A percentile compares a stretch with the other conserved stretches of the same genome.
phyloP scores from a whole-genome alignment of 1,140 invertebrate genomes.

The Dufourea novaeangliae region DNA sequence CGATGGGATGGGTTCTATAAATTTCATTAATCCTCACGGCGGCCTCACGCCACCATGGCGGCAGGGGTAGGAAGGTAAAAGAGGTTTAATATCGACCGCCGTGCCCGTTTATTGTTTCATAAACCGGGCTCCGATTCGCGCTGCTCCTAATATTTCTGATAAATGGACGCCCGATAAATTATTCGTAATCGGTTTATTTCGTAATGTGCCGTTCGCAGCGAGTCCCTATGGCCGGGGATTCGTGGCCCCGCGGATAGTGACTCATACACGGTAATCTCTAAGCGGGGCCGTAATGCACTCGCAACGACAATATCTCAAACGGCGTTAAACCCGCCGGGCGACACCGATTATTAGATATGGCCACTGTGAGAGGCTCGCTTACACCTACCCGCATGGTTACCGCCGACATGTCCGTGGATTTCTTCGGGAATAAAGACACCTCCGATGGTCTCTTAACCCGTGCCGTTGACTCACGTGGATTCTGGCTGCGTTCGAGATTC shows the following conservation, averaged over 20 bases:
- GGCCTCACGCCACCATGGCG: too few species aligned
- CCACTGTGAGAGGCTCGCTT: neutral
- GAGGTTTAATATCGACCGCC: neutral
- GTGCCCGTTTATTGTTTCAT: slow-evolving; percentile 18
- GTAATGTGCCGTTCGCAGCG: neutral
- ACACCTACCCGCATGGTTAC: slow-evolving; percentile 1
- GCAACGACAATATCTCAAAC: slow-evolving; percentile 29
- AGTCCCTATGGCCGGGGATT: neutral
- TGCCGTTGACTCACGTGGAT: neutral
- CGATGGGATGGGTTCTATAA: neutral
- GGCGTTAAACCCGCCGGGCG: slow-evolving; percentile 1
- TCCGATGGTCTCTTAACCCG: neutral
- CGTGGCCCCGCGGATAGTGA: slow-evolving; percentile 19
- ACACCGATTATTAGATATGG: slow-evolving; percentile 41
- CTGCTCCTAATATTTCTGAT: neutral
- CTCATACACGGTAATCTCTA: slow-evolving; percentile 17
- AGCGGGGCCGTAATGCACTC: neutral
- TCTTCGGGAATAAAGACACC: neutral
- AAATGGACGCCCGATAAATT: slow-evolving; percentile 30
- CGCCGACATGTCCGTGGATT: neutral
- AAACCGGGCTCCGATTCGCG: neutral
- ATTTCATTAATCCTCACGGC: neutral
- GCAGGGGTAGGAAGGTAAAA: neutral
- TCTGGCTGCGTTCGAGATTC: neutral
- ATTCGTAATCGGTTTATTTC: slow-evolving; percentile 35